Evolutionary conservation across 1,140 invertebrate species (phyloP).

Genomic region (Liolophura sinensis): DNA sequence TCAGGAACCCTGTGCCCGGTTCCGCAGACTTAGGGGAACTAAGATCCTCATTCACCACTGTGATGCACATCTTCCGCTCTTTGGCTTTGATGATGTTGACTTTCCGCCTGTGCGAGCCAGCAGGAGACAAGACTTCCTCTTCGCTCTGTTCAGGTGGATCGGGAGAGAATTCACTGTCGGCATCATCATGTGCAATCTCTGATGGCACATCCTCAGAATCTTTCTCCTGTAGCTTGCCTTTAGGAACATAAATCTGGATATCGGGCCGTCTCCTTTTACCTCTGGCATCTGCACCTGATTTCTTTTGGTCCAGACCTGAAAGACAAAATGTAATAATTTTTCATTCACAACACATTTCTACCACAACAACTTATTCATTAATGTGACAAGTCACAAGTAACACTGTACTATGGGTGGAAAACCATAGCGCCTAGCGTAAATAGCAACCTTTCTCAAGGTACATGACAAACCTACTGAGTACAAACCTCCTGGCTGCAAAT

Average conservation of each 20-base stretch:
- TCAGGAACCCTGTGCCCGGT: too few relatives aligned
- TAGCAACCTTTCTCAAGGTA: too few relatives aligned
- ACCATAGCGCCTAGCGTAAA: too few relatives aligned
- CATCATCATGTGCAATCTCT: constrained; percentile 8
- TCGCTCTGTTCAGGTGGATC: neutral
- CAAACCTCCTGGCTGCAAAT: too few relatives aligned
- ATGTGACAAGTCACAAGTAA: neutral
- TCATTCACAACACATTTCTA: constrained; percentile 10
- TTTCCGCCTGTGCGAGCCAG: constrained; percentile 20
- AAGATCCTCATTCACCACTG: constrained; percentile 14
- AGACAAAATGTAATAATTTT: constrained; percentile 4
- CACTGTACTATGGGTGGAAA: too few relatives aligned
- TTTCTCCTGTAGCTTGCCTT: constrained; percentile 30
- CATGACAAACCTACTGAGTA: too few relatives aligned
- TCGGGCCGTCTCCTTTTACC: constrained; percentile 39
- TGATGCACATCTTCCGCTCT: constrained; percentile 13
- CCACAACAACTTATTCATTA: constrained; percentile 1
- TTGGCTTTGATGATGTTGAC: constrained; percentile 14
- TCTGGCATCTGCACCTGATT: neutral
- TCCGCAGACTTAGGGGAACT: constrained; percentile 1
- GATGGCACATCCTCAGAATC: constrained; percentile 24
- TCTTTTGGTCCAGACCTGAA: neutral
- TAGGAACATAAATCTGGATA: constrained; percentile 50
- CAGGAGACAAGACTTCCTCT: constrained; percentile 1
- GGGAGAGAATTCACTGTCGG: constrained; percentile 6